A percentile compares a stretch with the other conserved stretches of the same genome.
phyloP scores from a whole-genome alignment of 2,113 vertebrate genomes.

The Paramisgurnus dabryanus region DNA sequence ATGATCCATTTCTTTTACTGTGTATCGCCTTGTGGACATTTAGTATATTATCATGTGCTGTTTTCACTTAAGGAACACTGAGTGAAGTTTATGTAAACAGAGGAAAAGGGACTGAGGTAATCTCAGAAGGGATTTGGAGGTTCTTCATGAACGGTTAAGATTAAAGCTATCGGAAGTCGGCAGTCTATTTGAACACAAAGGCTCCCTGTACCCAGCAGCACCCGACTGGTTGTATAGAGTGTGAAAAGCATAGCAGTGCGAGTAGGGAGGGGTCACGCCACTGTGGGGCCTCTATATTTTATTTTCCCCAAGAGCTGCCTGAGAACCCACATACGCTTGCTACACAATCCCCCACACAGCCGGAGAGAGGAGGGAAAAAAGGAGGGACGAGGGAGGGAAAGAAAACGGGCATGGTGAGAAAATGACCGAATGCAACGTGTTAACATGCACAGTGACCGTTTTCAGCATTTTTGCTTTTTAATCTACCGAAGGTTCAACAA shows the following conservation, averaged over 20 bases:
- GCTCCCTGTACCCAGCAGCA: constrained; percentile 11
- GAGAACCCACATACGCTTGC: constrained; percentile 74
- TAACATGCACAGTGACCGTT: constrained; percentile 9
- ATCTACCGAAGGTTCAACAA: not conserved
- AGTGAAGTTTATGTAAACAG: not conserved
- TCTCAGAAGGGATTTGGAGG: not conserved
- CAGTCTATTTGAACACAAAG: not conserved
- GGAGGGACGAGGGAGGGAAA: constrained; percentile 15
- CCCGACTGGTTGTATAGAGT: constrained; percentile 7
- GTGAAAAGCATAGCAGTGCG: constrained; percentile 33
- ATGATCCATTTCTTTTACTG: constrained; percentile 19
- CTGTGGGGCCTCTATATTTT: constrained; percentile 67
- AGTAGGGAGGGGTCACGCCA: constrained; percentile 15
- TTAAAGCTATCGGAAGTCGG: not conserved
- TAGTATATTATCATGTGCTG: not conserved
- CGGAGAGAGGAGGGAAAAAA: constrained; percentile 9
- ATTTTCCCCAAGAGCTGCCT: constrained; percentile 74
- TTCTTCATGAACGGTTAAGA: not conserved
- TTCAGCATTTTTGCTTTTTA: not conserved
- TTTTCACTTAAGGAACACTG: not conserved
- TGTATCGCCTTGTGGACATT: constrained; percentile 4
- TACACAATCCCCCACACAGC: constrained; percentile 70
- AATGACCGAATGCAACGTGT: constrained; percentile 44
- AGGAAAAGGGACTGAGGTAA: not conserved
- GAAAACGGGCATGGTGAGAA: constrained; percentile 41